These are phyloP conservation scores for Oceanodroma tethys DNA, from an alignment of 2,113 vertebrate genomes.

Conservation along the genomic window DNA sequence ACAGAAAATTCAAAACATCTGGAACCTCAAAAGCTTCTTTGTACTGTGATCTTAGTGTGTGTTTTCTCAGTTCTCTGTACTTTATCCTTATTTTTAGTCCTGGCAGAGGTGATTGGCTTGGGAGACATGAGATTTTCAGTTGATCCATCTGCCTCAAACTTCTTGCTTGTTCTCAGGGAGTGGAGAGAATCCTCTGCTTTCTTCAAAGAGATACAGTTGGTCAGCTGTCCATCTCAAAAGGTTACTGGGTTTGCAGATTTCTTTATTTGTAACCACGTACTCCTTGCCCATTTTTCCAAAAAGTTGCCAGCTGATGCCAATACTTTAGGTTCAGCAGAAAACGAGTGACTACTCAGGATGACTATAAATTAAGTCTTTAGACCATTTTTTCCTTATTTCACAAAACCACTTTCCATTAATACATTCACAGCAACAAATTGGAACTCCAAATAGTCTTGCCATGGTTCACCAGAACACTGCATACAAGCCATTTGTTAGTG, in stretches of 20 bases:
- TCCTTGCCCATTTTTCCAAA: not conserved
- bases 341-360: not conserved
- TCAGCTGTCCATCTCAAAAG: not conserved
- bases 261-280: not conserved
- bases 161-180: not conserved
- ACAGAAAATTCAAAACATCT: not conserved
- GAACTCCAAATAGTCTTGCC: not conserved
- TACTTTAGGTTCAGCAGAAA: not conserved
- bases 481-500: not conserved
- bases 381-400: not conserved
- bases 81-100: not conserved
- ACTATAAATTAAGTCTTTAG: not conserved
- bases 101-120: not conserved
- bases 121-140: not conserved
- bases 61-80: not conserved
- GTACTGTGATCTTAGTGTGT: not conserved
- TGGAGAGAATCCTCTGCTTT: not conserved
- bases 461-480: not conserved
- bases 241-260: not conserved
- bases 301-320: not conserved
- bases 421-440: not conserved
- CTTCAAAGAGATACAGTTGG: not conserved
- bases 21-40: not conserved
- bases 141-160: not conserved
- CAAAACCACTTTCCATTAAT: not conserved